Percentiles rank a stretch among this genome's conserved stretches.
Evolutionary conservation across 2,888 invertebrate species (phyloP).

Genomic region (Prosopocoilus inquinatus): DNA sequence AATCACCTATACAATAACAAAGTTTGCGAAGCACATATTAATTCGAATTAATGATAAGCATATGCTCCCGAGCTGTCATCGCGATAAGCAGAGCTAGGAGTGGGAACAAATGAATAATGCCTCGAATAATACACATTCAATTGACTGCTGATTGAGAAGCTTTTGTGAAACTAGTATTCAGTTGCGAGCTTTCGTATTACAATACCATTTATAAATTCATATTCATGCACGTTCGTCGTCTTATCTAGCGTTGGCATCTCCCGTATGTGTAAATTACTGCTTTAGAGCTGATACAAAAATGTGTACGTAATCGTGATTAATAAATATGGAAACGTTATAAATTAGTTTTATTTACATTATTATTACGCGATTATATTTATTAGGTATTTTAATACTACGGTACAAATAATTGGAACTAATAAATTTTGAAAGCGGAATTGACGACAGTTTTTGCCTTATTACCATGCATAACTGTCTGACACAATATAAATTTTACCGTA

Average conservation of each 20-base stretch:
- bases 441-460: too few species aligned
- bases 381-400: constrained; percentile 11
- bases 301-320: constrained; percentile 20
- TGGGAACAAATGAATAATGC: constrained; percentile 9
- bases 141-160: constrained; percentile 16
- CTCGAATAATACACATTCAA: constrained; percentile 14
- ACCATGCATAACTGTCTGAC: too few species aligned
- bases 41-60: constrained; percentile 13
- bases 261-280: constrained; percentile 15
- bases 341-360: constrained; percentile 14
- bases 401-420: constrained; percentile 11
- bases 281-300: constrained; percentile 12
- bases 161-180: constrained; percentile 12
- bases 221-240: constrained; percentile 12
- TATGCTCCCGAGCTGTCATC: constrained; percentile 15
- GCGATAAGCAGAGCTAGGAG: constrained; percentile 5
- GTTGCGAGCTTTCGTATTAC: constrained; percentile 12
- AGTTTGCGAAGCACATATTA: constrained; percentile 14
- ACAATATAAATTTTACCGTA: too few species aligned
- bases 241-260: constrained; percentile 18
- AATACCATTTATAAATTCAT: constrained; percentile 11
- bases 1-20: constrained; percentile 2
- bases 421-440: neutral
- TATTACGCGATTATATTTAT: constrained; percentile 13
- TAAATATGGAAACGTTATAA: constrained; percentile 15